Evolutionary conservation across 35 echinoderm and acorn worm species (phyloP).

Genomic region (Stichopus chloronotus): DNA sequence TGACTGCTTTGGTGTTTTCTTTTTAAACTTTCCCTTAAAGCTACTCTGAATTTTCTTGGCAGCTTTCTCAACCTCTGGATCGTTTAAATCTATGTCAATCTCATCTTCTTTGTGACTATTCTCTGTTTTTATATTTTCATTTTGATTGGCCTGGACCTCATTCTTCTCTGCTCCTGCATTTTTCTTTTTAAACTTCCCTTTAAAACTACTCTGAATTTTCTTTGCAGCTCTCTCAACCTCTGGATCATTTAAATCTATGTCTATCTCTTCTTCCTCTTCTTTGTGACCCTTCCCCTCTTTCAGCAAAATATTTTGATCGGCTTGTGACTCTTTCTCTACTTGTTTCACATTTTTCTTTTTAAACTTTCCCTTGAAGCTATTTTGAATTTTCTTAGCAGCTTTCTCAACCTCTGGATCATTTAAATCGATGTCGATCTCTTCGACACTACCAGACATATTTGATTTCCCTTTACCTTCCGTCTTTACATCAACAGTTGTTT

Average conservation of each 20-base stretch:
- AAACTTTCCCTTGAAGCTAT: conserved; percentile 70
- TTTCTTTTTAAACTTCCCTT: conserved; percentile 61
- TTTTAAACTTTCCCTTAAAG: conserved; percentile 69
- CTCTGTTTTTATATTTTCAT: neutral
- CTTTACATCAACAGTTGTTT: neutral
- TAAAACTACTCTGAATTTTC: conserved; percentile 82
- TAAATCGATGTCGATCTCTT: conserved; percentile 93
- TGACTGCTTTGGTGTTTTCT: neutral
- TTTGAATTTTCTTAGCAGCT: conserved; percentile 85
- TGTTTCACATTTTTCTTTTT: neutral
- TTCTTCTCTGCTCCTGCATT: neutral
- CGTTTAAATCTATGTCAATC: conserved; percentile 95
- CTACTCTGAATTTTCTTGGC: conserved; percentile 82
- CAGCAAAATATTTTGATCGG: no score
- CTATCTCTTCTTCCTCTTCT: conserved; percentile 44
- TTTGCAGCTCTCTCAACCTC: conserved; percentile 89
- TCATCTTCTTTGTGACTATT: conserved; percentile 62
- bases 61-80: conserved; percentile 91
- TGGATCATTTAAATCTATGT: conserved; percentile 91
- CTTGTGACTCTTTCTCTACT: neutral
- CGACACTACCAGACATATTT: conserved; percentile 44
- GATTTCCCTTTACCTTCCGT: neutral
- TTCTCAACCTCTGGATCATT: conserved; percentile 92
- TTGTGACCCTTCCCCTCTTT: neutral
- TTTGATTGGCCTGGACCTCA: neutral